phyloP scores from a whole-genome alignment of 1,140 invertebrate species.

The Copidosoma floridanum region DNA sequence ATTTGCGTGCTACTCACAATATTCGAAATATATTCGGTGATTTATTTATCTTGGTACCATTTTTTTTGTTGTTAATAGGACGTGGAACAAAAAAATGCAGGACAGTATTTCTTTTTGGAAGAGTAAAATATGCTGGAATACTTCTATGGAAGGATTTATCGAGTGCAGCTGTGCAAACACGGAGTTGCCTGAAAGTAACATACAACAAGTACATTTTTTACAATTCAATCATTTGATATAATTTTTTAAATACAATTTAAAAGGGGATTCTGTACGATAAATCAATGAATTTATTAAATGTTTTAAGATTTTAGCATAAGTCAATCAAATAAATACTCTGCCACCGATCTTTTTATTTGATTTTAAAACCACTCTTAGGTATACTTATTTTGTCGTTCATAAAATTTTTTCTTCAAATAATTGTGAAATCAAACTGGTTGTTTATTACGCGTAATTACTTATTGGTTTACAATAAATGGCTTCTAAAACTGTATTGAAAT shows the following conservation, averaged over 20 bases:
- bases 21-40: not conserved
- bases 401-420: constrained; percentile 18
- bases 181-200: not conserved
- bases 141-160: not conserved
- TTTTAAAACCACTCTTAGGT: too few species aligned
- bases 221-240: constrained; percentile 3
- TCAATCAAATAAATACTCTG: too few species aligned
- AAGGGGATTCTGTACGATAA: too few species aligned
- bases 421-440: constrained; percentile 3
- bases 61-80: constrained; percentile 68
- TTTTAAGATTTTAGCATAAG: too few species aligned
- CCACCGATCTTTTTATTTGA: too few species aligned
- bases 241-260: constrained; percentile 7
- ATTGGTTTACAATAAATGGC: not conserved
- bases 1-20: too few species aligned
- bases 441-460: not conserved
- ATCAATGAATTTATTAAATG: too few species aligned
- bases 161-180: not conserved
- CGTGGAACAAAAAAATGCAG: constrained; percentile 92
- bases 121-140: constrained; percentile 63
- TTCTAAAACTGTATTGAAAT: too few species aligned
- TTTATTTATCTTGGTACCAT: too few species aligned
- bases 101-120: constrained; percentile 99
- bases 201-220: not conserved
- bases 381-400: too few species aligned